Percentiles rank a stretch among this genome's conserved stretches.
Evolutionary conservation across 2,888 invertebrate genomes (phyloP).

Genomic region (Germaria angustata): DNA sequence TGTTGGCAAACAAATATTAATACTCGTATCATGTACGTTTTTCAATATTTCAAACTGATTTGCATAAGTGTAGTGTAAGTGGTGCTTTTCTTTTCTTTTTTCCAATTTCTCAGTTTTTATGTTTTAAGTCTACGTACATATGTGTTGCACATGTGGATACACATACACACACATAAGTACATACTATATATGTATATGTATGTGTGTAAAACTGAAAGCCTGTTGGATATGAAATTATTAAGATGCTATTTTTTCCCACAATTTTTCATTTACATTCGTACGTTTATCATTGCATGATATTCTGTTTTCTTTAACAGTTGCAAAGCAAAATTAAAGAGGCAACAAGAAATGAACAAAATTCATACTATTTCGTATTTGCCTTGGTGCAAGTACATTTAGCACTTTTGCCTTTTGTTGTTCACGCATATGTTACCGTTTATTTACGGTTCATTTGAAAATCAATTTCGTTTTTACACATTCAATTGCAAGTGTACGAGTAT

Average conservation of each 20-base stretch:
- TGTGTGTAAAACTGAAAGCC: neutral
- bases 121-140: neutral
- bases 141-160: neutral
- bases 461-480: constrained; percentile 65
- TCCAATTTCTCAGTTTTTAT: constrained; percentile 22
- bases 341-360: neutral
- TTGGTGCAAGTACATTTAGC: constrained; percentile 34
- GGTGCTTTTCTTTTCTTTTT: constrained; percentile 10
- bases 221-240: constrained; percentile 33
- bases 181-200: neutral
- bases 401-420: constrained; percentile 64
- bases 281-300: constrained; percentile 24
- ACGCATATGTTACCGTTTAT: constrained; percentile 71
- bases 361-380: constrained; percentile 24
- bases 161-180: neutral
- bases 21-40: constrained; percentile 39
- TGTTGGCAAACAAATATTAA: constrained; percentile 55
- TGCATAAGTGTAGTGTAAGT: constrained; percentile 59
- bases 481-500: constrained; percentile 32
- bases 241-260: constrained; percentile 7
- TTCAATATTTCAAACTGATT: constrained; percentile 41
- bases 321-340: neutral
- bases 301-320: constrained; percentile 6
- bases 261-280: constrained; percentile 36
- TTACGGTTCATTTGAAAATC: constrained; percentile 74